A percentile compares a stretch with the other conserved stretches of the same genome.
Evolutionary conservation across 2,888 invertebrate species (phyloP).

Genomic region (Xylocampa areola): DNA sequence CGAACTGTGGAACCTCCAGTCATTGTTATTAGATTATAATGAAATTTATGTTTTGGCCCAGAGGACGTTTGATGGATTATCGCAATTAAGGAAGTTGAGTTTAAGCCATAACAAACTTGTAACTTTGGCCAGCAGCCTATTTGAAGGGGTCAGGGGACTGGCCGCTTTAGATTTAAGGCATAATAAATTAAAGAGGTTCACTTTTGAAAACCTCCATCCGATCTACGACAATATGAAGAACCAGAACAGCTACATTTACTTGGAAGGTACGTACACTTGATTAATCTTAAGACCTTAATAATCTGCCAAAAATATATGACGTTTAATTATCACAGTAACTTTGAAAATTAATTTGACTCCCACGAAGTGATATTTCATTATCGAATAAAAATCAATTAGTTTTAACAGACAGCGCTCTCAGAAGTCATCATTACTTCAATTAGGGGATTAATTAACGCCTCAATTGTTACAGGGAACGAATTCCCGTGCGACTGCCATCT

Average conservation of each 20-base stretch:
- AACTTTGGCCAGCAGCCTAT: slow-evolving; percentile 92
- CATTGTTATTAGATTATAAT: slow-evolving; percentile 92
- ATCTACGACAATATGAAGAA: slow-evolving; percentile 94
- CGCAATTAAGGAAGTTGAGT: slow-evolving; percentile 92
- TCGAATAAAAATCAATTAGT: slow-evolving; percentile 66
- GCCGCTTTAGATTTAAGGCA: slow-evolving; percentile 93
- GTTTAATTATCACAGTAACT: slow-evolving; percentile 11
- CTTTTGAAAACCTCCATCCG: slow-evolving; percentile 93
- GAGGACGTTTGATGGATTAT: slow-evolving; percentile 93
- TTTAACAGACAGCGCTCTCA: slow-evolving; percentile 52
- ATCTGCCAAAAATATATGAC: slow-evolving; percentile 1
- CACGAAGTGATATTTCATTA: slow-evolving; percentile 49
- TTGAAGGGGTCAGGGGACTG: slow-evolving; percentile 92
- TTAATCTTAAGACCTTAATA: slow-evolving; percentile 5
- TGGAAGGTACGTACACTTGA: slow-evolving; percentile 91
- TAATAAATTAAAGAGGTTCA: slow-evolving; percentile 93
- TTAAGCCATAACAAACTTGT: slow-evolving; percentile 94
- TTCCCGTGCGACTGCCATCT: slow-evolving; percentile 96
- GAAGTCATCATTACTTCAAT: slow-evolving; percentile 67
- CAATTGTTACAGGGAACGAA: slow-evolving; percentile 93
- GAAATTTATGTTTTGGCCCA: slow-evolving; percentile 93
- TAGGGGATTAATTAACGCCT: slow-evolving; percentile 69
- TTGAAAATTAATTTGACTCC: slow-evolving; percentile 18
- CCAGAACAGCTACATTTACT: slow-evolving; percentile 92
- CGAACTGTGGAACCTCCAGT: slow-evolving; percentile 93